Conservation (phyloP, 2,113 vertebrate species). For the Gasterosteus nipponicus region DNA sequence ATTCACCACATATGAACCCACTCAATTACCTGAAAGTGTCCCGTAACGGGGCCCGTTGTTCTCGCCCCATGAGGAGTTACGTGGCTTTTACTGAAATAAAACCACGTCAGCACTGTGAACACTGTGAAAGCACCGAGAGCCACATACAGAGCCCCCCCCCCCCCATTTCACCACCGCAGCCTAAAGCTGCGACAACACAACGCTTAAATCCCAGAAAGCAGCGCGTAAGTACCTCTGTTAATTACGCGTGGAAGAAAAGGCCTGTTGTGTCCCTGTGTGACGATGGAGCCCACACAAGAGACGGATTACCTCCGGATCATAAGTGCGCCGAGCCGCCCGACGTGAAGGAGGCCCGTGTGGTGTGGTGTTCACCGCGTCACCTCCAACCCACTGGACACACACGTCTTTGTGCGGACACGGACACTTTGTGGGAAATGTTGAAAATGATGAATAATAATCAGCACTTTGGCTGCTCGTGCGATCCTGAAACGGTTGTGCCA, state of each 20-base stretch:
- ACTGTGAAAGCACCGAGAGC: neutral
- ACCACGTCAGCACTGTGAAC: neutral
- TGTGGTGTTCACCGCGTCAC: neutral
- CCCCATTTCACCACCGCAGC: slow-evolving; percentile 26
- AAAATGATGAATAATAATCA: too few species aligned
- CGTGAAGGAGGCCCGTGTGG: slow-evolving; percentile 55
- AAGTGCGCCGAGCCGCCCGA: slow-evolving; percentile 55
- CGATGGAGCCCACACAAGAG: slow-evolving; percentile 66
- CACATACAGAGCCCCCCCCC: slow-evolving; percentile 10
- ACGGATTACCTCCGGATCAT: slow-evolving; percentile 68
- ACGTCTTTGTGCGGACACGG: too few species aligned
- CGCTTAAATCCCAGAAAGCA: slow-evolving; percentile 66
- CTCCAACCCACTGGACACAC: too few species aligned
- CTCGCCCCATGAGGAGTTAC: neutral
- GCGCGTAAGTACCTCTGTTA: slow-evolving; percentile 69
- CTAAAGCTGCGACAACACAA: slow-evolving; percentile 62
- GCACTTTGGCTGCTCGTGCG: too few species aligned
- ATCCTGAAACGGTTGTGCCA: too few species aligned
- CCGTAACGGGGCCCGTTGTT: neutral
- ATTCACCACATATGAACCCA: neutral
- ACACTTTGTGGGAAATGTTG: too few species aligned
- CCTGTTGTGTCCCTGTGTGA: slow-evolving; percentile 67
- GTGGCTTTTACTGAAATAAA: neutral
- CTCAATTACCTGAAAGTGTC: neutral
- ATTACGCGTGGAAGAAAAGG: slow-evolving; percentile 71